Base-by-base conservation (phyloP, 2,113 vertebrate genomes). In the Bufo gargarizans region DNA sequence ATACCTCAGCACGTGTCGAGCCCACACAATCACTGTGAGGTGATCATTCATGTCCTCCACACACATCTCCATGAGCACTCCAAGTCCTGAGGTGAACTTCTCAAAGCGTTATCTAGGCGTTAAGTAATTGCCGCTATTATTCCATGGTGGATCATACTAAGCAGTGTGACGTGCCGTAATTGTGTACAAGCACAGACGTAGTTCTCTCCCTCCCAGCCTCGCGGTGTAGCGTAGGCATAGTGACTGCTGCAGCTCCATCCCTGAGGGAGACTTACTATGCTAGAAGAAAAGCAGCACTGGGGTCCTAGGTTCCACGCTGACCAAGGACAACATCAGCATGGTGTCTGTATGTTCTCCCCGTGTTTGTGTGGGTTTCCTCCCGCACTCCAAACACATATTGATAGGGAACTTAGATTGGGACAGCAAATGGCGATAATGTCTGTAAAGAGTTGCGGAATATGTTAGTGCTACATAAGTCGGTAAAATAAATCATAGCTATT, bases 11-110 rank as follows among this genome's bases (percentile, higher is more conserved):
- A 47, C 56, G 9, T 16, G 11, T 33, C 33, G 61, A 14, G 16
- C 78, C 56, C 78, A 81, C 78, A 61, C 33, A 12, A 4, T 43
- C 3, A 19, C 33, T 8, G 53, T 45, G 45, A 17, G 45, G 79
- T 17, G 79, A 82, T 82, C 17, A 63, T 63, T 81, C 16, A 63
- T 20, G 47, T 53, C 77, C n/a, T 78, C 56, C 77, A 22, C n/a
- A 55, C 76, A 55, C 19, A 4, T 53, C 59, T 82, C 17, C 33
- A 63, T 82, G 16, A 49, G 6, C 20, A 11, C 59, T 63, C 33
- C 43, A 45, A 47, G 45, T 20, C 80, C 80, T 65, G 33, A 82
- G 45, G n/a, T 82, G 80, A 63, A 63, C 80, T 82, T 58, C 14
- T 63, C 33, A 22, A 80, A 13, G 78, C 78, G n/a, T 47, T 56